phyloP scores from a whole-genome alignment of 1,140 invertebrate species.

The Drosophila parvula region DNA sequence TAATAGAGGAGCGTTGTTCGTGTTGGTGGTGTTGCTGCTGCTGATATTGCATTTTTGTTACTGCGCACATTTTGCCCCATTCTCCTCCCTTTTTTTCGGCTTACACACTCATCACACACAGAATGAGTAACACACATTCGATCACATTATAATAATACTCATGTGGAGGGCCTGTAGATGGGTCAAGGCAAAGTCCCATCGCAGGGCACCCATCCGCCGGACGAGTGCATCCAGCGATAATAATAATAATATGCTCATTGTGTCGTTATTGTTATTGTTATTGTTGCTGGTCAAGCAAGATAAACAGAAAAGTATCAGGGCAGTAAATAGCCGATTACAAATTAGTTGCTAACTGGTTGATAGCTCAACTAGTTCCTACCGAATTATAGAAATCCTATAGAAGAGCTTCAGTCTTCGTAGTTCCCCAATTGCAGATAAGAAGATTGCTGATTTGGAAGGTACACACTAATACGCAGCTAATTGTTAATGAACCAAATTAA shows the following conservation, averaged over 20 bases:
- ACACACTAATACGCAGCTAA: too few species aligned
- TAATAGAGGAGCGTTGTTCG: slow-evolving; percentile 19
- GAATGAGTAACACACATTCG: neutral
- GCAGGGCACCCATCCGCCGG: neutral
- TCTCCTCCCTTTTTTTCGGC: slow-evolving; percentile 23
- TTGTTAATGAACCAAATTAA: neutral
- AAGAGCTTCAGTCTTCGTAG: neutral
- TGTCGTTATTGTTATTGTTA: slow-evolving; percentile 1
- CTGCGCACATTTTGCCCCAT: slow-evolving; percentile 42
- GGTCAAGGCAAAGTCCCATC: slow-evolving; percentile 38
- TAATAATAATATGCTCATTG: slow-evolving; percentile 9
- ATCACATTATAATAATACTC: neutral
- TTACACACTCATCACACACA: slow-evolving; percentile 1
- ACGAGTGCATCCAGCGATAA: slow-evolving; percentile 29
- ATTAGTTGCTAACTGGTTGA: slow-evolving; percentile 22
- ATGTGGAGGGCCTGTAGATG: slow-evolving; percentile 3
- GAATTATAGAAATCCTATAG: neutral
- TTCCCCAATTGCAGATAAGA: neutral
- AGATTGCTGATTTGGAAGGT: neutral
- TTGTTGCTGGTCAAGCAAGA: slow-evolving; percentile 24
- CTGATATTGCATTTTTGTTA: slow-evolving; percentile 41
- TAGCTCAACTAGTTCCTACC: neutral
- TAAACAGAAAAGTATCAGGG: slow-evolving; percentile 4
- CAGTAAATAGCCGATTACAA: slow-evolving; percentile 21
- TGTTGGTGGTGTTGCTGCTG: slow-evolving; percentile 24